These are phyloP conservation scores for Myotis myotis DNA, from an alignment of 2,797 vertebrate genomes.

Conservation along the genomic window DNA sequence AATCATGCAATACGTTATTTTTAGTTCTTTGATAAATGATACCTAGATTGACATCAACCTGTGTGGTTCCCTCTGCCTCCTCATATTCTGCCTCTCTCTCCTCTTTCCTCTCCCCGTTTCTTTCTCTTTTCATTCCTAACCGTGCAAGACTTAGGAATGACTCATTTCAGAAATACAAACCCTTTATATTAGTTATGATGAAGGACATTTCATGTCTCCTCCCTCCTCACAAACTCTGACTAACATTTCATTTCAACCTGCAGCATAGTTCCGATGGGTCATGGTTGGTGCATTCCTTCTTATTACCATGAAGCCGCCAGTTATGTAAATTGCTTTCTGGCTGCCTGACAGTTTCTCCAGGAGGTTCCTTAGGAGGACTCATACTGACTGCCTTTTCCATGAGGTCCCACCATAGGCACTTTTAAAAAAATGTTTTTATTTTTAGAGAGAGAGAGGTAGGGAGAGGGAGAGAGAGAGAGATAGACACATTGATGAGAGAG, in stretches of 20 bases:
- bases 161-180: constrained; percentile 18
- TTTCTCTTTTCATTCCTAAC: neutral
- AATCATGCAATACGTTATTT: constrained; percentile 59
- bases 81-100: neutral
- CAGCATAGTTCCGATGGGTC: neutral
- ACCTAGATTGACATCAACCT: neutral
- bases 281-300: neutral
- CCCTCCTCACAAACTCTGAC: neutral
- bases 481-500: too few relatives aligned
- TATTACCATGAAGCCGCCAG: neutral
- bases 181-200: neutral
- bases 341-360: neutral
- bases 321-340: neutral
- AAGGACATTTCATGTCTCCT: neutral
- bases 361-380: neutral
- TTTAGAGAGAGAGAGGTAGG: too few relatives aligned
- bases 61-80: neutral
- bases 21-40: constrained; percentile 37
- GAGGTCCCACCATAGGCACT: neutral
- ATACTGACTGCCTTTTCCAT: neutral
- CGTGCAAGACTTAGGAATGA: neutral
- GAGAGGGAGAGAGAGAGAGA: too few relatives aligned
- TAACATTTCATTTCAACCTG: neutral
- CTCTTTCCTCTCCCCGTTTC: neutral
- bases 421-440: neutral